These are phyloP conservation scores for Nymphalis polychloros DNA, from an alignment of 2,888 invertebrate species.

Conservation along the genomic window DNA sequence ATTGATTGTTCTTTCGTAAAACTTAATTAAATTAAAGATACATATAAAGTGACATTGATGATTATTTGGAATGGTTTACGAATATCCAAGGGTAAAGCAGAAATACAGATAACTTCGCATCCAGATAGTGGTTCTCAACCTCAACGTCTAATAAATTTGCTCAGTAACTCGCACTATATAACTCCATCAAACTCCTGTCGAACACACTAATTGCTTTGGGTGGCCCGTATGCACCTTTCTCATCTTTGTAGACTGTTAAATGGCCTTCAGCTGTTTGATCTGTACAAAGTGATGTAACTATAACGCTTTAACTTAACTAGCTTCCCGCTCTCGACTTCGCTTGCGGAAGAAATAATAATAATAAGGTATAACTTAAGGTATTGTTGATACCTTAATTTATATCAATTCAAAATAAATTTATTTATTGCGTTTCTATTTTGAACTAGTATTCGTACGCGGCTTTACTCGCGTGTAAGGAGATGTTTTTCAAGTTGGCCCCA, in stretches of 20 bases:
- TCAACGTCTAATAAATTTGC: conserved; percentile 11
- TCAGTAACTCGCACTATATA: conserved; percentile 19
- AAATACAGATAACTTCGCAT: conserved; percentile 4
- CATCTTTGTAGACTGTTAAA: conserved; percentile 1
- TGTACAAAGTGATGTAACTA: neutral
- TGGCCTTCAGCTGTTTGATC: neutral
- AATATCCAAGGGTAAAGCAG: neutral
- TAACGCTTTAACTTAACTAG: too few relatives aligned
- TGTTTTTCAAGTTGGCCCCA: too few relatives aligned
- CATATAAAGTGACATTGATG: neutral
- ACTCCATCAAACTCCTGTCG: conserved; percentile 16
- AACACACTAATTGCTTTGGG: conserved; percentile 22
- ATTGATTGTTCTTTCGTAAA: too few relatives aligned
- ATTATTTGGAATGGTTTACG: neutral
- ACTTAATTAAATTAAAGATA: too few relatives aligned
- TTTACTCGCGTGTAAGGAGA: too few relatives aligned
- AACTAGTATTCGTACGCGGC: too few relatives aligned
- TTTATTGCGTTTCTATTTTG: too few relatives aligned
- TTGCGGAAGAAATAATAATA: too few relatives aligned
- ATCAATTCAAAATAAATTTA: too few relatives aligned
- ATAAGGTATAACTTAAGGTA: too few relatives aligned
- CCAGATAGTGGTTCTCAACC: neutral
- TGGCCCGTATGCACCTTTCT: conserved; percentile 11
- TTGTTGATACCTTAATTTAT: too few relatives aligned
- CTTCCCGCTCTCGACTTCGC: too few relatives aligned